Evolutionary conservation across 2,797 vertebrate species (phyloP), one percentile per base, ranked within the genome.

Genomic region (Sphaeramia orbicularis): DNA sequence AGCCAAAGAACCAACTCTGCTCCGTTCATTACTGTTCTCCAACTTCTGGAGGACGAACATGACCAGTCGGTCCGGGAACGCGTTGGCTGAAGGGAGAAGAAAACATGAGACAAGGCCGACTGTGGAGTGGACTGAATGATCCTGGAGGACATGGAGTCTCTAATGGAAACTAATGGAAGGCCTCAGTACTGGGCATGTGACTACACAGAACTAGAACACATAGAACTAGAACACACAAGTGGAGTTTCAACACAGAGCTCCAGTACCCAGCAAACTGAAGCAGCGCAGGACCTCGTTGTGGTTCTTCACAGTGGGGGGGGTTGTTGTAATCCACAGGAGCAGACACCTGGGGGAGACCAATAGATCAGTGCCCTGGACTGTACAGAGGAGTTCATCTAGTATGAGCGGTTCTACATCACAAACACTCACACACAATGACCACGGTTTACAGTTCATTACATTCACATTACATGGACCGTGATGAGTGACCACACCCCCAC

Each of bases 221-320:
- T 41, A 77, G 71, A n/a, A 58, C 44, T 0, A 13, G 10, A 13
- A 14, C 3, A 45, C 24, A 4, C n/a, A n/a, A n/a, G n/a, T n/a
- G n/a, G n/a, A n/a, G n/a, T n/a, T n/a, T n/a, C n/a, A 40, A 21
- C 0, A 65, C 4, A 50, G 10, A 44, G 41, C 30, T 61, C 43
- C 6, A 27, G 18, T 91, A 99, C 97, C 97, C n/a, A 99, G 91
- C 24, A 97, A 91, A 0, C 95, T 98, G 92, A 97, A 97, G 87
- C 96, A 97, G 16, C 97, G 95, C 0, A 99, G 92, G 14, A 95
- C 92, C 87, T 98, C 97, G 0, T 97, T 98, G 91, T 96, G 96
- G 66, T 97, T 97, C 86, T 95, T 97, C 51, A 94, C 77, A 10
- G 94, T 94, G 16, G 94, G 86, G 3, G n/a, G 94, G 94, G 65